Evolutionary conservation across 2,113 vertebrate genomes (phyloP).

Genomic region (Emberiza fucata): DNA sequence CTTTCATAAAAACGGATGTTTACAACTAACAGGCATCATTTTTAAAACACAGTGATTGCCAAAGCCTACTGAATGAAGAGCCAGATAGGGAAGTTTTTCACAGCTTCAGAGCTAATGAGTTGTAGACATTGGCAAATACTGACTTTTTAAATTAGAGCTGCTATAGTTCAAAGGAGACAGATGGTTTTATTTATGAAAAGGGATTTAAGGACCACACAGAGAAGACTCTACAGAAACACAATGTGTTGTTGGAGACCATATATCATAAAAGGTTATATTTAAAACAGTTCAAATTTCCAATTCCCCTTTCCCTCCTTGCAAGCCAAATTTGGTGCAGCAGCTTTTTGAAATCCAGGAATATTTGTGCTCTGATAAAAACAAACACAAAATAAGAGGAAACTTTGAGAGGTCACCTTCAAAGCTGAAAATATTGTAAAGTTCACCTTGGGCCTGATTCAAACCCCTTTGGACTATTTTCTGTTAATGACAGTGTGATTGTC

Average conservation of each 20-base stretch:
- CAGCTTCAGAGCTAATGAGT: slow-evolving; percentile 46
- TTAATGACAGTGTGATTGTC: not conserved
- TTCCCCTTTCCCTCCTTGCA: not conserved
- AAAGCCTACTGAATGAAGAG: not conserved
- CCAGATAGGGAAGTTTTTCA: slow-evolving; percentile 16
- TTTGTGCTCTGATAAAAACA: not conserved
- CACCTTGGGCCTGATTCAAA: not conserved
- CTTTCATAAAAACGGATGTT: not conserved
- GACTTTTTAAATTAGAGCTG: slow-evolving; percentile 38
- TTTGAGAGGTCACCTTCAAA: not conserved
- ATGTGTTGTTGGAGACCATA: not conserved
- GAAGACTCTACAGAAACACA: slow-evolving; percentile 9
- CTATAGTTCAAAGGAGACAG: slow-evolving; percentile 47
- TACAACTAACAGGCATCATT: not conserved
- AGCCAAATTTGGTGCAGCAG: not conserved
- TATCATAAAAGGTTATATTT: not conserved
- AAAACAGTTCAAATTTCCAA: not conserved
- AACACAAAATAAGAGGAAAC: not conserved
- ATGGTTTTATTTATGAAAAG: slow-evolving; percentile 48
- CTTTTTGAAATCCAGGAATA: not conserved
- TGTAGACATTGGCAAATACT: slow-evolving; percentile 38
- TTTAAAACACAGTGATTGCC: not conserved
- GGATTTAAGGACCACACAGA: not conserved
- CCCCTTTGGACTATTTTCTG: not conserved
- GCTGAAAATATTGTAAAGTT: not conserved